A percentile compares a stretch with the other conserved stretches of the same genome.
Conservation (phyloP, 2,113 vertebrate species). For the Oreotrochilus melanogaster region DNA sequence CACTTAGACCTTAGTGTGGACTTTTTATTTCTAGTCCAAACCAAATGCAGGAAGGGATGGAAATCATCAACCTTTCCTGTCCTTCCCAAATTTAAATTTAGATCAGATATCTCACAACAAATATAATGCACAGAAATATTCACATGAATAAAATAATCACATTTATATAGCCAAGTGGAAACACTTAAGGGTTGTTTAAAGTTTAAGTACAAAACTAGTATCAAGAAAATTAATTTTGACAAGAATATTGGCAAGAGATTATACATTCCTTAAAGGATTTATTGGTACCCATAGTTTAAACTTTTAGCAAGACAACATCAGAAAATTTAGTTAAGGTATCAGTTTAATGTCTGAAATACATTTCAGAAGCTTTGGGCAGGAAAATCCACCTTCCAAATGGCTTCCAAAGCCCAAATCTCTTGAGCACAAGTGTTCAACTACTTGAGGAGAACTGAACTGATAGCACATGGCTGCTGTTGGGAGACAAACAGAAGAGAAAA, state of each 20-base stretch:
- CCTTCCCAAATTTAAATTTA: not conserved
- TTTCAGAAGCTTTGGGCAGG: not conserved
- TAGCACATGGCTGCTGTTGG: not conserved
- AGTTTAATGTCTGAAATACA: not conserved
- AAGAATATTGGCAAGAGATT: not conserved
- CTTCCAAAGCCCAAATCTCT: not conserved
- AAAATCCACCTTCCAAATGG: not conserved
- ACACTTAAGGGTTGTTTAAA: constrained; percentile 15
- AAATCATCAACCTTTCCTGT: not conserved
- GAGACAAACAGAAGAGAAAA: not conserved
- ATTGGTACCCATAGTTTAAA: not conserved
- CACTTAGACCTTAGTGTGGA: not conserved
- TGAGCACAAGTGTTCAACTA: not conserved
- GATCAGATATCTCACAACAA: not conserved
- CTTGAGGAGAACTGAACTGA: not conserved
- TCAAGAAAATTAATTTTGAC: not conserved
- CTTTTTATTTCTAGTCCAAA: not conserved
- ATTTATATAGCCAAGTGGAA: constrained; percentile 19
- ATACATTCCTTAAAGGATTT: constrained; percentile 17
- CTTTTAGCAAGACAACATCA: not conserved
- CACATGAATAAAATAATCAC: not conserved
- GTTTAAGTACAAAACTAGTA: not conserved
- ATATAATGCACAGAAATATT: not conserved
- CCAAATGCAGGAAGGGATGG: not conserved
- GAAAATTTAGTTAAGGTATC: not conserved